Conservation (phyloP, 2,888 invertebrate genomes). For the Itoplectis maculator region DNA sequence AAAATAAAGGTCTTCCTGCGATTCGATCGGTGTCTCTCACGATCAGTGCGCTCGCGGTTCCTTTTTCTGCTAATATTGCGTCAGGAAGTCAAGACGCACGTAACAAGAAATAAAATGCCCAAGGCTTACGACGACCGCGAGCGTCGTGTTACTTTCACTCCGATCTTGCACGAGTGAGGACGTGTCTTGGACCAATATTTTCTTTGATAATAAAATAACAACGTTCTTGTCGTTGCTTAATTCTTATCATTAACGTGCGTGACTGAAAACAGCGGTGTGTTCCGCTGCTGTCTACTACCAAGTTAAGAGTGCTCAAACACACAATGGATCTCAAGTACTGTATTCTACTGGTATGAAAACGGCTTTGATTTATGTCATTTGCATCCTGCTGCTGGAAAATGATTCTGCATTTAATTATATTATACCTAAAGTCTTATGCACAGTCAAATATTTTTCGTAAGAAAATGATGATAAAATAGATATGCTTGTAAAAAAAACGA, state of each 20-base stretch:
- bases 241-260: not conserved
- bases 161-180: conserved; percentile 36
- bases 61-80: not conserved
- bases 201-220: not conserved
- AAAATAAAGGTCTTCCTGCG: no score
- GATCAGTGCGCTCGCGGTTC: not conserved
- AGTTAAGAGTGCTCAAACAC: not conserved
- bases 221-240: not conserved
- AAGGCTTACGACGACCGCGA: conserved; percentile 31
- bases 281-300: no score
- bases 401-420: not conserved
- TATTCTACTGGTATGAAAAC: conserved; percentile 45
- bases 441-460: no score
- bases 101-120: conserved; percentile 24
- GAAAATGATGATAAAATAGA: not conserved
- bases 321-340: conserved; percentile 12
- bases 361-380: not conserved
- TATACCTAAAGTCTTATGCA: not conserved
- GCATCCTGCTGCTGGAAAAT: no score
- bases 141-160: conserved; percentile 64
- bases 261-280: not conserved
- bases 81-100: not conserved
- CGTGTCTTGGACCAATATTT: conserved; percentile 6
- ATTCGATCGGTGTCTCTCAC: no score
- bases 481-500: no score